phyloP scores from a whole-genome alignment of 2,888 invertebrate genomes.

The Mystacides longicornis region DNA sequence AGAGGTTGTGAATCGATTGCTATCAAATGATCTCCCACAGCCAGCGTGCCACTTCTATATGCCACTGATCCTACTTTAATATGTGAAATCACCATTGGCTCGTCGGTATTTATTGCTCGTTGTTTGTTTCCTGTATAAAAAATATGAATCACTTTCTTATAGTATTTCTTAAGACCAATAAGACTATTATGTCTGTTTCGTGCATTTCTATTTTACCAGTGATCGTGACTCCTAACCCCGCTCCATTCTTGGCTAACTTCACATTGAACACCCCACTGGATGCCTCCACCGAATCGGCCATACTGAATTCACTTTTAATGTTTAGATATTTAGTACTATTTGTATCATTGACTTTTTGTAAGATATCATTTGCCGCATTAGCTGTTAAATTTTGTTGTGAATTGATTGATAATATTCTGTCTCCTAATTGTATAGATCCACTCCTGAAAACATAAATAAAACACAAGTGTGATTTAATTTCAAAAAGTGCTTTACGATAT shows the following conservation, averaged over 20 bases:
- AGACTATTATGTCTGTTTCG: neutral
- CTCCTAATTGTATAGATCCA: conserved; percentile 70
- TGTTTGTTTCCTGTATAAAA: conserved; percentile 43
- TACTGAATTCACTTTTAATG: conserved; percentile 81
- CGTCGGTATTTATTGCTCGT: conserved; percentile 49
- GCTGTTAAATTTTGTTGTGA: conserved; percentile 62
- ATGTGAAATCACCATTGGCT: conserved; percentile 79
- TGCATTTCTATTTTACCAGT: conserved; percentile 49
- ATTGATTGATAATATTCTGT: conserved; percentile 78
- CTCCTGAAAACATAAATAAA: conserved; percentile 44
- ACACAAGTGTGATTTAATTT: no score
- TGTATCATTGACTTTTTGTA: conserved; percentile 50
- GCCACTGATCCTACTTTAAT: conserved; percentile 86
- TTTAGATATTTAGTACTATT: conserved; percentile 60
- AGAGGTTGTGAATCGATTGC: conserved; percentile 81
- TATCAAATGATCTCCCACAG: conserved; percentile 77
- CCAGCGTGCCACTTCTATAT: conserved; percentile 80
- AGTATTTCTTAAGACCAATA: no score
- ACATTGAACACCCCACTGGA: conserved; percentile 87
- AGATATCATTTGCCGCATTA: conserved; percentile 53
- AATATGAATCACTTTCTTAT: neutral
- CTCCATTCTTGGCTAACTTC: conserved; percentile 71
- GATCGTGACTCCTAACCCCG: conserved; percentile 84
- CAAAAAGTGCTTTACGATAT: no score
- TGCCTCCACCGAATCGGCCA: conserved; percentile 85